phyloP scores from a whole-genome alignment of 1,140 invertebrate species.

The Polypedilum pembai region DNA sequence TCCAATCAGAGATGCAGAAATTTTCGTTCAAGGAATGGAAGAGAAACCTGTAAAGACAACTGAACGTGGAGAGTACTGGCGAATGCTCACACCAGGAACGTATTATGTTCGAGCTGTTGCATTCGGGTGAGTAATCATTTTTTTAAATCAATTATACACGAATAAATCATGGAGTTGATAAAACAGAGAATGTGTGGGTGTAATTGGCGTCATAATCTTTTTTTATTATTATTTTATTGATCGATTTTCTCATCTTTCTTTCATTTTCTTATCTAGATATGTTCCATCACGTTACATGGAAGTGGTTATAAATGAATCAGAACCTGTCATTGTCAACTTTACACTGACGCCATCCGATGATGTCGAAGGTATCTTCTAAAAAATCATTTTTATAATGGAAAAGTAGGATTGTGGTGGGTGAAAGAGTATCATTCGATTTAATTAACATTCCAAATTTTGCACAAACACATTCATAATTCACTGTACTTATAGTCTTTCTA shows the following conservation, averaged over 20 bases:
- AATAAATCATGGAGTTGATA: no score
- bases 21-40: conserved; percentile 60
- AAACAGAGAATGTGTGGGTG: no score
- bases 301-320: conserved; percentile 39
- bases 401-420: no score
- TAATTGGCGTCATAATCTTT: not conserved
- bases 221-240: not conserved
- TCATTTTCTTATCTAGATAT: not conserved
- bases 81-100: conserved; percentile 70
- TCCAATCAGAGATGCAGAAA: conserved; percentile 57
- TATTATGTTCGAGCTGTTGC: conserved; percentile 64
- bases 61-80: conserved; percentile 78
- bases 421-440: no score
- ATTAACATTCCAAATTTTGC: no score
- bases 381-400: not conserved
- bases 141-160: not conserved
- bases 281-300: conserved; percentile 29
- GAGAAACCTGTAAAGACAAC: conserved; percentile 65
- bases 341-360: conserved; percentile 38
- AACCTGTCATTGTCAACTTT: conserved; percentile 41
- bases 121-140: conserved; percentile 55
- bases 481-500: no score
- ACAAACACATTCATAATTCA: no score
- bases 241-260: conserved; percentile 22
- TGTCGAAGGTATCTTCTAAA: conserved; percentile 41